Percentiles rank a stretch among this genome's conserved stretches.
These are phyloP conservation scores for Rhodeus uyekii DNA, from an alignment of 2,797 vertebrate species.

Conservation along the genomic window DNA sequence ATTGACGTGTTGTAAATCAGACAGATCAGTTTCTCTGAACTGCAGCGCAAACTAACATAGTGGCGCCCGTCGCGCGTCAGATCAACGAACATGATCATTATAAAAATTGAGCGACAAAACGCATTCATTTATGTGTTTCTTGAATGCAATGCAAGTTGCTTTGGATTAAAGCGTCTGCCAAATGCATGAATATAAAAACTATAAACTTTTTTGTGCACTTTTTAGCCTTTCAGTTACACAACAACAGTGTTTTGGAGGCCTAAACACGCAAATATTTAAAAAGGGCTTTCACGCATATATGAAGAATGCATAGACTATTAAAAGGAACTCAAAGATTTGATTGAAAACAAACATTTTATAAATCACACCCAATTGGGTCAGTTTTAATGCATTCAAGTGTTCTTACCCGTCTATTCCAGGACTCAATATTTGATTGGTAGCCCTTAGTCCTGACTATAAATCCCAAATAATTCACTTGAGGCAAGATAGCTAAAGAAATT, in stretches of 20 bases:
- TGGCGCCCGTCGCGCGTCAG: no score
- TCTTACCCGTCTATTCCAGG: background rate
- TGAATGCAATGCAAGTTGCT: no score
- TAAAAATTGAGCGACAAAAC: no score
- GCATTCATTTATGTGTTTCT: no score
- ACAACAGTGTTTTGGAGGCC: background rate
- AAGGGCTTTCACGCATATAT: background rate
- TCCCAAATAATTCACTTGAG: background rate
- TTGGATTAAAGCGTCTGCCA: no score
- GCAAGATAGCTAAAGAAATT: slow-evolving; percentile 21
- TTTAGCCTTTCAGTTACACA: background rate
- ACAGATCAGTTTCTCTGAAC: no score
- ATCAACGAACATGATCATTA: no score
- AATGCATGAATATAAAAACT: no score
- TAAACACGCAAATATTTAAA: background rate
- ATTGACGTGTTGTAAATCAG: no score
- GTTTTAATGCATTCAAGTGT: background rate
- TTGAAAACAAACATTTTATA: background rate
- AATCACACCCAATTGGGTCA: background rate
- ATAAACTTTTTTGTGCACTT: background rate
- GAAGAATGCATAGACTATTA: background rate
- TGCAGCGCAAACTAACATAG: no score
- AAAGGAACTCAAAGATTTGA: no score
- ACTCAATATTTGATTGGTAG: background rate
- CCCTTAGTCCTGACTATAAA: background rate